Conservation (phyloP, 1,140 invertebrate species). For the Nasonia longicornis region DNA sequence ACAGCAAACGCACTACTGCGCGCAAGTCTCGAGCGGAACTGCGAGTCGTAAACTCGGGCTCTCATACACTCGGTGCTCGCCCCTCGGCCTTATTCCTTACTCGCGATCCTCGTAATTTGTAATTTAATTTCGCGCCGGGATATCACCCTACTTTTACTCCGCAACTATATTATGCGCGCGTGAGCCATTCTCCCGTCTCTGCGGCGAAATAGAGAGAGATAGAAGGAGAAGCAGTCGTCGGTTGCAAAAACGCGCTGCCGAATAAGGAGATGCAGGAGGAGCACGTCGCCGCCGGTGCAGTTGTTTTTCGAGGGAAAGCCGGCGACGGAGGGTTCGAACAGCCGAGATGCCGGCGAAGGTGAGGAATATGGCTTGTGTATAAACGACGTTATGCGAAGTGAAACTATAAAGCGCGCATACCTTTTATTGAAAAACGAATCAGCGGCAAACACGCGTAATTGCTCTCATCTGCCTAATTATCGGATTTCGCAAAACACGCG, state of each 20-base stretch:
- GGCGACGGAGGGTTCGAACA: background rate
- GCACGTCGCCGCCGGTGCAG: background rate
- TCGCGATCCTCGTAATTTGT: conserved; percentile 49
- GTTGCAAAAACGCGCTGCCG: conserved; percentile 28
- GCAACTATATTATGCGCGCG: conserved; percentile 25
- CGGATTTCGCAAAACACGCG: no score
- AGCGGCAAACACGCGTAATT: background rate
- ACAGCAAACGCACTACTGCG: conserved; percentile 1
- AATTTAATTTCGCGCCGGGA: conserved; percentile 52
- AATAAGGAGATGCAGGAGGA: conserved; percentile 18
- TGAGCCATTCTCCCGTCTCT: conserved; percentile 16
- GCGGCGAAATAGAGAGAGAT: background rate
- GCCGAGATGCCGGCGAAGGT: no score
- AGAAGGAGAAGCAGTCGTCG: background rate
- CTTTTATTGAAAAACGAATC: no score
- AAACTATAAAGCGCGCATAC: no score
- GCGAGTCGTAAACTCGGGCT: conserved; percentile 46
- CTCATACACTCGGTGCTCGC: background rate
- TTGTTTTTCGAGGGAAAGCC: background rate
- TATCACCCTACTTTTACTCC: conserved; percentile 27
- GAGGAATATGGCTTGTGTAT: no score
- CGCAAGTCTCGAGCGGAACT: conserved; percentile 39
- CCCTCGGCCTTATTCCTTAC: conserved; percentile 1
- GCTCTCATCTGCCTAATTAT: background rate
- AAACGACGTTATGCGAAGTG: no score